Evolutionary conservation across 1,140 invertebrate species (phyloP), one percentile per base, ranked within the genome.

Genomic region (Leptopilina boulardi): DNA sequence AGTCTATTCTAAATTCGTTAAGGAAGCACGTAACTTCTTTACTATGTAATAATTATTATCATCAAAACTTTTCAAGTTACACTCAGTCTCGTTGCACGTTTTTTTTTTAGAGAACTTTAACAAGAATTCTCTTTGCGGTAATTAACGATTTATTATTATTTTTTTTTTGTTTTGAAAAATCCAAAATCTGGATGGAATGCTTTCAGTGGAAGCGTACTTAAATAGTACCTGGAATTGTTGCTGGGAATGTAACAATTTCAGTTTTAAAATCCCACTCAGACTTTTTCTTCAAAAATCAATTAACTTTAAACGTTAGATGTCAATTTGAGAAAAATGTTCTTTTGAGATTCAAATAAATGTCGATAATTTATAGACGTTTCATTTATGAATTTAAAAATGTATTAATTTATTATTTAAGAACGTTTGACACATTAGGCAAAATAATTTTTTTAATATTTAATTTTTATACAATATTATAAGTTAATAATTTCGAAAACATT

Each of bases 181-280:
- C 34, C 47, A 73, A 73, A 77, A 51, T 70, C 70, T 77, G 76
- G 76, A 77, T 77, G 76, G 76, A 77, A 77, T 77, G 76, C 59
- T 66, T 66, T 66, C 26, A 66, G 15, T 66, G 59, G 59, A 66
- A 66, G 59, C 59, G 26, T 30, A 66, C 59, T 66, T 66, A 66
- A 34, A 66, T 23, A 66, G 59, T 30, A 66, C 26, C 59, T 66
- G 59, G 59, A 66, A 66, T 66, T 4, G 26, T 66, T 23, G 13
- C 59, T 66, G 23, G 59, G 59, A 66, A 66, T 66, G 59, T 66
- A 26, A 30, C 21, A 66, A 66, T 66, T 66, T 66, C 13, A 23
- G 59, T 30, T 66, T 34, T 11, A 66, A 30, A 30, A 66, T 30
- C 23, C 59, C 59, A 26, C 5, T 26, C 59, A 66, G 23, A 66